phyloP scores from a whole-genome alignment of 2,888 invertebrate species.

The Meta bourneti region DNA sequence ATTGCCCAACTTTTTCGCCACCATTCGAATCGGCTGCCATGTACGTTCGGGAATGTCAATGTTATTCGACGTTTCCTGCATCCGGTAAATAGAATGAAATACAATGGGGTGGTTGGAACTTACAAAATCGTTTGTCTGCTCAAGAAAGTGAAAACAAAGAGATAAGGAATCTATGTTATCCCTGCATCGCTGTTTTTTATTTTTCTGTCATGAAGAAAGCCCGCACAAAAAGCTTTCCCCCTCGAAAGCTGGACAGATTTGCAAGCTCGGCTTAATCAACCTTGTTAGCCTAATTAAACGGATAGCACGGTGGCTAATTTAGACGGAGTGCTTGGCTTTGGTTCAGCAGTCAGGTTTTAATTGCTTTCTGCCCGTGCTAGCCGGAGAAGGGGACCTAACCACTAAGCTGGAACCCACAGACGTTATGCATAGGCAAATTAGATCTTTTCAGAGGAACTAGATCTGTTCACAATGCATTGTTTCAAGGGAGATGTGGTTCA shows the following conservation, averaged over 20 bases:
- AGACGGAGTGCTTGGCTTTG: not conserved
- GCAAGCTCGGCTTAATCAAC: conserved; percentile 28
- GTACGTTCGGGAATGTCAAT: conserved; percentile 33
- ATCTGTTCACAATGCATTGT: not conserved
- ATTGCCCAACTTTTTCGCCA: conserved; percentile 7
- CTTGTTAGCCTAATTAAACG: conserved; percentile 60
- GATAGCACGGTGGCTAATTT: conserved; percentile 12
- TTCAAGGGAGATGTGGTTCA: not conserved
- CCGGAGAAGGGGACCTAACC: not conserved
- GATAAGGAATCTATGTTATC: conserved; percentile 42
- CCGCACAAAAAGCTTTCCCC: not conserved
- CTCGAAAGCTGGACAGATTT: not conserved
- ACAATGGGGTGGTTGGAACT: conserved; percentile 14
- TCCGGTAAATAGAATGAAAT: not conserved
- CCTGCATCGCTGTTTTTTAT: conserved; percentile 16
- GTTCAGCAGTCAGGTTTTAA: not conserved
- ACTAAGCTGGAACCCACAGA: not conserved
- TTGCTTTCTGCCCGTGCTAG: not conserved
- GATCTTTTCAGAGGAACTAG: not conserved
- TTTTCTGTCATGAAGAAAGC: not conserved
- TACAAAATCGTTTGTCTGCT: conserved; percentile 36
- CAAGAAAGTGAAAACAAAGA: conserved; percentile 44
- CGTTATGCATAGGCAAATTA: not conserved
- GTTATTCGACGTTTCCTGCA: not conserved
- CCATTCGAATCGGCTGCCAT: not conserved